Evolutionary conservation across 2,113 vertebrate genomes (phyloP), one percentile per base, ranked within the genome.

Genomic region (Callipepla californica): DNA sequence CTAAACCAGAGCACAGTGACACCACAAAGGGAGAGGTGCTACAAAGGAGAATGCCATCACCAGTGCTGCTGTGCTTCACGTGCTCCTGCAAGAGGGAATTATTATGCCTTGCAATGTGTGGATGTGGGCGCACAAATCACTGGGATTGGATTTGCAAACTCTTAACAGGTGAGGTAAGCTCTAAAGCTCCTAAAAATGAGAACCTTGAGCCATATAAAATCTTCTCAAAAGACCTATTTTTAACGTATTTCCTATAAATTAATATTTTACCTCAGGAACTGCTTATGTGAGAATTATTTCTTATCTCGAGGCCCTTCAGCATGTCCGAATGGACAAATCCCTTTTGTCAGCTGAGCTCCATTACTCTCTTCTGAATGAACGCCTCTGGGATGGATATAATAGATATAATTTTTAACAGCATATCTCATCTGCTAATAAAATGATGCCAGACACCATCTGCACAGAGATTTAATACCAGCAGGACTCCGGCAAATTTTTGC

Each of bases 271-370:
- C 75, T 75, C 40, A 48, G 57, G 23, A 93, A 89, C 72, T 92
- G 87, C 90, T 93, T 93, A 94, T 92, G 75, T 90, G 80, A 92
- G 85, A 85, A 91, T 95, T 84, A 90, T 78, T 92, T 95, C 93
- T 87, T 94, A 94, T 93, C 94, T 96, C 70, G 65, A 80, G 85
- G 92, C 78, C 93, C 85, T 94, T 96, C 91, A 96, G 87, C 77
- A 92, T 70, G 89, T 96, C 94, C 66, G 8, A 96, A 89, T 58
- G 89, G 94, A 95, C 94, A 96, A 97, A 97, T 96, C 82, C 85
- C 90, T 95, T 97, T 92, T 97, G 95, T 97, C 89, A 96, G 95
- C 89, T 92, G 83, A 95, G 95, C 89, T 86, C 91, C 87, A 96
- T 96, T 97, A 95, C 92, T 89, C 90, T 82, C 81, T 78, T 91